phyloP scores from a whole-genome alignment of 2,113 vertebrate species.

The Rhipidura dahli region DNA sequence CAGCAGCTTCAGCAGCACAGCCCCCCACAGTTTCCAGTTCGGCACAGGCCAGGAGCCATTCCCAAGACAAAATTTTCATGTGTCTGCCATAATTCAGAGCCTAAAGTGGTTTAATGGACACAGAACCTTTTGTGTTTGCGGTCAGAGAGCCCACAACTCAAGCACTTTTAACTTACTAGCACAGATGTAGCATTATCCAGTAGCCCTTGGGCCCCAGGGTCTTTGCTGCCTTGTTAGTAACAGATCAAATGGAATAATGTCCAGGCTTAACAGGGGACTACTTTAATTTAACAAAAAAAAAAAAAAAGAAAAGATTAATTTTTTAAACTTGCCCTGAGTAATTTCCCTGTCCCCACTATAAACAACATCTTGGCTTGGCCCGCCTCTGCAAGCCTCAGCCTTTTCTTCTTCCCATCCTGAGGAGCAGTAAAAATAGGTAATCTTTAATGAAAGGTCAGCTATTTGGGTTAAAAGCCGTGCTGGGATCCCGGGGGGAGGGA shows the following conservation, averaged over 20 bases:
- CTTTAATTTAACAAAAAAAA: neutral
- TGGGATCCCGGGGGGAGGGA: neutral
- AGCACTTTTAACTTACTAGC: neutral
- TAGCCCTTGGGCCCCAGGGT: neutral
- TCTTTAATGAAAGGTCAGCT: constrained; percentile 49
- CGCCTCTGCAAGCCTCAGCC: neutral
- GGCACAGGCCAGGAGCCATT: neutral
- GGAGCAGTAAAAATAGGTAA: constrained; percentile 49
- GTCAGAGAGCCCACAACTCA: neutral
- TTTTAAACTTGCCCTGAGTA: neutral
- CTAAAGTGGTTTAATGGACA: neutral
- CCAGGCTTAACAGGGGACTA: neutral
- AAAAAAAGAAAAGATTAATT: neutral
- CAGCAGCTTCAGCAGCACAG: neutral
- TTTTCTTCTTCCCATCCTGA: neutral
- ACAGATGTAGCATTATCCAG: neutral
- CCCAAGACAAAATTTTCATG: neutral
- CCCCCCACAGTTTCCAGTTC: no score
- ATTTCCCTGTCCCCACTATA: neutral
- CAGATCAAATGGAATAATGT: neutral
- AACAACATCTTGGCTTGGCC: neutral
- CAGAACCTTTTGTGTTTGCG: neutral
- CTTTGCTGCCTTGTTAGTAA: neutral
- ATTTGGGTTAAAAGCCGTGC: constrained; percentile 19
- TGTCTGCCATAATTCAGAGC: neutral